Conservation (phyloP, 2,797 vertebrate species). For the Etheostoma perlongum region DNA sequence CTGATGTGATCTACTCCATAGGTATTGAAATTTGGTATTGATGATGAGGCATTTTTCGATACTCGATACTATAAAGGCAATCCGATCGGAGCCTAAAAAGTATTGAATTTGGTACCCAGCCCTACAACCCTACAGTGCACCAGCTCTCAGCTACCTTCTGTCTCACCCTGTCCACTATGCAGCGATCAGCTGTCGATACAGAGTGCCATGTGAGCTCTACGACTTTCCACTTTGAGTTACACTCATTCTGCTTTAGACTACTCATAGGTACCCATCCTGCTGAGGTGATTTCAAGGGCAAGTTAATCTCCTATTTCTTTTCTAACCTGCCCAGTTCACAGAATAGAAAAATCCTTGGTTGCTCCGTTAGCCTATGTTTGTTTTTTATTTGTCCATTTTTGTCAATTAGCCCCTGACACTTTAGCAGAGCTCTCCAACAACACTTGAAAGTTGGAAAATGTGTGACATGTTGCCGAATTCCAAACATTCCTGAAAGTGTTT, state of each 20-base stretch:
- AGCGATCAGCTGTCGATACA: slow-evolving; percentile 47
- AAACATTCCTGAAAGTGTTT: slow-evolving; percentile 62
- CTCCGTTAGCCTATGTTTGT: slow-evolving; percentile 26
- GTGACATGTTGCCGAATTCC: slow-evolving; percentile 69
- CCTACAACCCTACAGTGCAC: no score
- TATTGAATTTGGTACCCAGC: no score
- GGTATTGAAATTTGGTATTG: no score
- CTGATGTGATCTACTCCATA: no score
- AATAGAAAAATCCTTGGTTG: not conserved
- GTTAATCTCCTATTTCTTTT: not conserved
- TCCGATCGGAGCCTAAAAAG: no score
- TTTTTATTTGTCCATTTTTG: not conserved
- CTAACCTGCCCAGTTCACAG: not conserved
- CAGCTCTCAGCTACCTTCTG: slow-evolving; percentile 10
- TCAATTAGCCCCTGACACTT: not conserved
- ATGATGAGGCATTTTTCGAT: no score
- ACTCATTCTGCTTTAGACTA: not conserved
- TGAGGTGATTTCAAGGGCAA: not conserved
- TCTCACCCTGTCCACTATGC: slow-evolving; percentile 36
- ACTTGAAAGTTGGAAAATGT: slow-evolving; percentile 46
- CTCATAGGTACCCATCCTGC: not conserved
- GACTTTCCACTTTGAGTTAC: slow-evolving; percentile 44
- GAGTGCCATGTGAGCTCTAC: slow-evolving; percentile 41
- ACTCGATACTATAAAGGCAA: no score
- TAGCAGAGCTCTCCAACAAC: slow-evolving; percentile 29